Conservation (phyloP, 2,113 vertebrate genomes). For the Octodon degus region DNA sequence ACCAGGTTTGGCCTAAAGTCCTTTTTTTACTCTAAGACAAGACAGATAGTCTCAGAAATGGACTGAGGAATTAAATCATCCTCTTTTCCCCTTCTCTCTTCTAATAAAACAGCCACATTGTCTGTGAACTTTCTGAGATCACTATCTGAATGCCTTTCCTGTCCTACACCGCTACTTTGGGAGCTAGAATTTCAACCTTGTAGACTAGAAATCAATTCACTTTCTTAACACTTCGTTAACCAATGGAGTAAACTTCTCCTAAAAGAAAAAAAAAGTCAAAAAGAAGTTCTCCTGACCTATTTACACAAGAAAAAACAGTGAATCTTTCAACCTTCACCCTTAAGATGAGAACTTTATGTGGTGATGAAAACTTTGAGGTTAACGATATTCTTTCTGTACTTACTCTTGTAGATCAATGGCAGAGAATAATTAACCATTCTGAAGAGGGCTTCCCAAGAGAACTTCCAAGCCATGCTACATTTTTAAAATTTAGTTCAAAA, state of each 20-base stretch:
- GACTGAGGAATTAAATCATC: not conserved
- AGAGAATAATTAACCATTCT: slow-evolving; percentile 40
- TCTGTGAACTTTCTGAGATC: slow-evolving; percentile 55
- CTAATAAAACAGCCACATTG: slow-evolving; percentile 39
- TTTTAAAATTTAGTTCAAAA: slow-evolving; percentile 32
- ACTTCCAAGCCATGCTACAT: not conserved
- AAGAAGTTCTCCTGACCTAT: not conserved
- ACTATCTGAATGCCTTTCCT: not conserved
- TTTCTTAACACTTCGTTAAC: slow-evolving; percentile 35
- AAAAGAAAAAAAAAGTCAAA: not conserved
- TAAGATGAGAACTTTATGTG: slow-evolving; percentile 53
- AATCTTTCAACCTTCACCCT: slow-evolving; percentile 29
- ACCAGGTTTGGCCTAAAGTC: not conserved
- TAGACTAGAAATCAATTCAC: not conserved
- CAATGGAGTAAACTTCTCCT: slow-evolving; percentile 6
- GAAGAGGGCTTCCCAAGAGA: slow-evolving; percentile 23
- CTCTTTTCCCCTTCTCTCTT: not conserved
- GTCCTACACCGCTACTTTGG: not conserved
- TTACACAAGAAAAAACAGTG: slow-evolving; percentile 1
- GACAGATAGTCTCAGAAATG: slow-evolving; percentile 10
- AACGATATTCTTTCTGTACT: slow-evolving; percentile 55
- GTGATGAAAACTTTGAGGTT: slow-evolving; percentile 36
- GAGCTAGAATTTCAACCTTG: slow-evolving; percentile 48
- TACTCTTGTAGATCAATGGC: slow-evolving; percentile 51
- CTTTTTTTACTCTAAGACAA: not conserved